Evolutionary conservation across 2,888 invertebrate genomes (phyloP), one percentile per base, ranked within the genome.

Genomic region (Tubulanus polymorphus): DNA sequence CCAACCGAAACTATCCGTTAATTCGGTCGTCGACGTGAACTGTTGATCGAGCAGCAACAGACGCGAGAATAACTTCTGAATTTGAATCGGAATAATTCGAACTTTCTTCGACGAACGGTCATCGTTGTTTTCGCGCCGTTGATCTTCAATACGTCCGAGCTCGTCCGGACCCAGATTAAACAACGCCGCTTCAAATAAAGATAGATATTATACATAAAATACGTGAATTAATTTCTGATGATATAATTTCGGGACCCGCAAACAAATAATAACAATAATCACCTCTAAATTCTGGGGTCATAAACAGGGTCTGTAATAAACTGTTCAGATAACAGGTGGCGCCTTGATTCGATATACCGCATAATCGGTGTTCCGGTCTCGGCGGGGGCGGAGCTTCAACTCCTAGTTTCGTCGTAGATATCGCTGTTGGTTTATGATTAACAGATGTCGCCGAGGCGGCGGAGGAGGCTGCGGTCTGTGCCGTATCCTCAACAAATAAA

Each of bases 1-100:
- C 80, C 80, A 80, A 18, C 79, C 79, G 70, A 80, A 80, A 61
- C 79, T 79, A 54, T 77, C 74, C 0, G 79, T 80, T n/a, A 80
- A 68, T 29, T 73, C 72, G 32, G 64, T 59, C 0, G 79, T 78
- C 20, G 72, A 71, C 10, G 74, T 70, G 55, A 71, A 74, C 55
- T 77, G 70, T 47, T 71, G 71, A 52, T 79, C 65, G 20, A 71
- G 65, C n/a, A 79, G 62, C 37, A 79, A 61, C 45, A 80, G 57
- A 37, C 71, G 58, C 27, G 70, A 69, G 68, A 80, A 79, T 52
- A 80, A 62, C 45, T 71, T 65, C 64, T 79, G 78, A 18, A 80
- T 60, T 51, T 79, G 72, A 25, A 79, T 60, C 6, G 78, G 79
- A 51, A 80, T 79, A 2, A 76, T 70, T 53, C 79, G 63, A 8